Evolutionary conservation across 2,888 invertebrate genomes (phyloP), one percentile per base, ranked within the genome.

Genomic region (Nomada fabriciana): DNA sequence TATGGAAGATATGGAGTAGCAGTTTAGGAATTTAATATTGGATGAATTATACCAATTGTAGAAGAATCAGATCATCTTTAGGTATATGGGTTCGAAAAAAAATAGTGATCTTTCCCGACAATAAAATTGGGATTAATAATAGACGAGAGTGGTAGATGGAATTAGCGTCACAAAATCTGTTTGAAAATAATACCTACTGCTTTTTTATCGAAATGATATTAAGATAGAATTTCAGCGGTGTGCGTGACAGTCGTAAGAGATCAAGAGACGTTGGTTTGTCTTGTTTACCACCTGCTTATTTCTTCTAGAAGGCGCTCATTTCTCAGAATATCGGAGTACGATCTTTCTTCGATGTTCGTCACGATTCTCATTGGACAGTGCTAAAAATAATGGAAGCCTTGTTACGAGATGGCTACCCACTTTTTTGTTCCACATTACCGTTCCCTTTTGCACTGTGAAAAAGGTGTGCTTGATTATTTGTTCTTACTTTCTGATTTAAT

Each of bases 381-480:
- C 15, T 71, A 64, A 42, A 74, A 85, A 64, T 84, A 85, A 84
- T 85, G 76, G 73, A 63, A 65, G 70, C 20, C 59, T 75, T 68
- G 70, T 69, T 77, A 64, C 15, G 47, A 42, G 13, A 55, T 55
- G 63, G 29, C 55, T 70, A 7, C 36, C 0, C 36, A 42, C 25
- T 61, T 47, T 78, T 69, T 82, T 73, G 69, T 64, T 68, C 13
- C 11, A 72, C 59, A 57, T 59, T 25, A 71, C 57, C 55, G 71
- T 61, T 70, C 42, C 25, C 52, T 61, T 42, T 13, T 42, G 7
- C 2, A 23, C 13, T 23, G 76, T 42, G 5, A 47, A 13, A 47
- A 15, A 63, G 4, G 3, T 13, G 53, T 23, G 47, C 59, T 50
- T 13, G 25, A 9, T 43, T 36, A 4, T n/a, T 29, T 13, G 15